Percentiles rank a stretch among this genome's conserved stretches.
Conservation (phyloP, 2,113 vertebrate genomes). For the Promerops cafer region DNA sequence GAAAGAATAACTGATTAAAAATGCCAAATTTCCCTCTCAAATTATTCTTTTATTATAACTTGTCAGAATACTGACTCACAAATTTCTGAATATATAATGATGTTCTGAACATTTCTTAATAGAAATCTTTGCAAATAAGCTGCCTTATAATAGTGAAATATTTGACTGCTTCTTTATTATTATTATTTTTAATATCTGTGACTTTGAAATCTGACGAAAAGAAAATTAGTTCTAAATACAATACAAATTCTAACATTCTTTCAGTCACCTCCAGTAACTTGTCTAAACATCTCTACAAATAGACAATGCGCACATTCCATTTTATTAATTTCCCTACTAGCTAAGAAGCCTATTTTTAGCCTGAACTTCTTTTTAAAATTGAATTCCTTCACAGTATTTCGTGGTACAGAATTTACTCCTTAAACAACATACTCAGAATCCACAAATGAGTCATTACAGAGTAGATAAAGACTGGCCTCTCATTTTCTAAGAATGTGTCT, state of each 20-base stretch:
- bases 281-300: not conserved
- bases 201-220: not conserved
- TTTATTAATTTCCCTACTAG: not conserved
- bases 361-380: not conserved
- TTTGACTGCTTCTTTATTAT: not conserved
- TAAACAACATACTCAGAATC: not conserved
- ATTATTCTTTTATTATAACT: not conserved
- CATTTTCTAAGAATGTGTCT: not conserved
- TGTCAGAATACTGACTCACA: not conserved
- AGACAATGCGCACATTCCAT: not conserved
- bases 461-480: not conserved
- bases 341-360: not conserved
- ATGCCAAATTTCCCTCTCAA: not conserved
- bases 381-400: not conserved
- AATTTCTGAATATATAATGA: not conserved
- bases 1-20: not conserved
- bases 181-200: not conserved
- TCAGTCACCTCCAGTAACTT: not conserved
- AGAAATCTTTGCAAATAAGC: not conserved
- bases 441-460: not conserved
- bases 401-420: not conserved
- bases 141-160: not conserved
- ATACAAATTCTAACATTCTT: not conserved
- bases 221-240: not conserved
- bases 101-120: not conserved